A percentile compares a stretch with the other conserved stretches of the same genome.
Conservation (phyloP, 2,888 invertebrate genomes). For the Agrypnus murinus region DNA sequence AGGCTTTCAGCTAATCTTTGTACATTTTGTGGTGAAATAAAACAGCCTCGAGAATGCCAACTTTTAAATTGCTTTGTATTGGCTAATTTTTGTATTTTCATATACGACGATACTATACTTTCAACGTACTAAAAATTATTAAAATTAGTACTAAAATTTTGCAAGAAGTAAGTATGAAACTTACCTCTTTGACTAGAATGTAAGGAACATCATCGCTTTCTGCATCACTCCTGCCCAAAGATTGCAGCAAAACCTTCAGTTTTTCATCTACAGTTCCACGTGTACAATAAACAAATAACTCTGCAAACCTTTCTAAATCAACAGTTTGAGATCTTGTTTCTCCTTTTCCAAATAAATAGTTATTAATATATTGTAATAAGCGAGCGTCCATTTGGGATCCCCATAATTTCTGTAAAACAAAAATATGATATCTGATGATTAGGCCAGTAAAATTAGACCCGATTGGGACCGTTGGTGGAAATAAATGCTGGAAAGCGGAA, state of each 20-base stretch:
- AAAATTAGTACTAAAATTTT: constrained; percentile 8
- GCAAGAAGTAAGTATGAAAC: too few species aligned
- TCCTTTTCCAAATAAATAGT: constrained; percentile 79
- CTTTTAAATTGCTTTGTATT: constrained; percentile 74
- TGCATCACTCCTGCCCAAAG: constrained; percentile 74
- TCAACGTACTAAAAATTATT: constrained; percentile 78
- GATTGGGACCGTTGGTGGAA: too few species aligned
- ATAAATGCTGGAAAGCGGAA: too few species aligned
- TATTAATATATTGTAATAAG: constrained; percentile 79
- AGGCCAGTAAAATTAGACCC: too few species aligned
- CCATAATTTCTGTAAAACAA: constrained; percentile 79
- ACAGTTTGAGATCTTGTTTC: constrained; percentile 72
- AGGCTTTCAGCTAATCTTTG: constrained; percentile 76
- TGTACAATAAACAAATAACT: constrained; percentile 80
- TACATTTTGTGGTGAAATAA: constrained; percentile 74
- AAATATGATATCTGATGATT: too few species aligned
- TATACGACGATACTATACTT: constrained; percentile 84
- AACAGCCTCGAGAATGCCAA: constrained; percentile 77
- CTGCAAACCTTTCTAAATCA: constrained; percentile 79
- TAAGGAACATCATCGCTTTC: constrained; percentile 76
- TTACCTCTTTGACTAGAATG: constrained; percentile 78
- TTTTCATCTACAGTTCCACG: constrained; percentile 81
- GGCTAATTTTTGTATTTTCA: constrained; percentile 78
- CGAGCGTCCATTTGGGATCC: constrained; percentile 80
- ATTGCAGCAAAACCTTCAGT: constrained; percentile 74